Conservation (phyloP, 2,888 invertebrate species). For the Stenodema calcarata region DNA sequence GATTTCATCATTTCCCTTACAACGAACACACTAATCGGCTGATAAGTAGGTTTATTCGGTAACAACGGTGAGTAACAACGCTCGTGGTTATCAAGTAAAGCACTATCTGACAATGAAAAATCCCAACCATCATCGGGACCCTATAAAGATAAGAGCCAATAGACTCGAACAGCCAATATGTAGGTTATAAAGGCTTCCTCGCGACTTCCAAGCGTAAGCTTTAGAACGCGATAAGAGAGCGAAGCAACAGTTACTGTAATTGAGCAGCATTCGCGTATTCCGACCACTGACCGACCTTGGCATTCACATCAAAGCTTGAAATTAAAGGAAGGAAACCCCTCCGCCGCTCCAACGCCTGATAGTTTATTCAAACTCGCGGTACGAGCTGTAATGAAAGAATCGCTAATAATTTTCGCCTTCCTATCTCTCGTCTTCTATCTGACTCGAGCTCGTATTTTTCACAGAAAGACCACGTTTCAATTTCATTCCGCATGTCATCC, state of each 20-base stretch:
- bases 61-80: too few species aligned
- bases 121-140: too few species aligned
- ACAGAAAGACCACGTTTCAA: not conserved
- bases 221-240: not conserved
- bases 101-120: too few species aligned
- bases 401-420: not conserved
- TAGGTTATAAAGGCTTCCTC: too few species aligned
- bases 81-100: too few species aligned
- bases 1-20: too few species aligned
- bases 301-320: not conserved
- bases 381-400: not conserved
- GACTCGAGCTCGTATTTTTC: not conserved
- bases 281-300: not conserved
- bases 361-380: not conserved
- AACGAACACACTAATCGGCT: too few species aligned
- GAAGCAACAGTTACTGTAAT: not conserved
- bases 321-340: not conserved
- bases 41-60: too few species aligned
- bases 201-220: too few species aligned
- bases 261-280: not conserved
- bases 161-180: too few species aligned
- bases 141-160: too few species aligned
- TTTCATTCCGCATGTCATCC: not conserved
- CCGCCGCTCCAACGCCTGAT: not conserved
- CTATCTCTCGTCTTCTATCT: too few species aligned